Percentiles rank a stretch among this genome's conserved stretches.
phyloP scores from a whole-genome alignment of 2,797 vertebrate species.

The Gymnoscopelus microlampas region DNA sequence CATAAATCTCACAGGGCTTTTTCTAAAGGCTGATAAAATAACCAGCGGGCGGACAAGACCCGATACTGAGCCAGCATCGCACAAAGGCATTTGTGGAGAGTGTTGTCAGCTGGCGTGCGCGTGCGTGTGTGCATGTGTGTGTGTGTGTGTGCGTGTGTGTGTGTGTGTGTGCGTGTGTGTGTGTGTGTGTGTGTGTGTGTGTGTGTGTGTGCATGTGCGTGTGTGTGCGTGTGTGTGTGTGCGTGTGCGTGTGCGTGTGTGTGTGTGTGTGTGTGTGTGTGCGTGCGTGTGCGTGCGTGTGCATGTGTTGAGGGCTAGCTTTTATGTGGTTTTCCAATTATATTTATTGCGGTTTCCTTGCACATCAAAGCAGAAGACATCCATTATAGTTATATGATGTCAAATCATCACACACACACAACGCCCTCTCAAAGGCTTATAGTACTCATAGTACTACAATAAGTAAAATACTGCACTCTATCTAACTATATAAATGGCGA shows the following conservation, averaged over 20 bases:
- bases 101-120: constrained; percentile 37
- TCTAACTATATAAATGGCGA: no score
- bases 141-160: neutral
- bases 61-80: constrained; percentile 36
- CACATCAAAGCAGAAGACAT: no score
- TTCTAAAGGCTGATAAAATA: constrained; percentile 25
- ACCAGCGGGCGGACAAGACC: constrained; percentile 33
- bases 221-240: neutral
- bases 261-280: neutral
- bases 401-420: no score
- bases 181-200: neutral
- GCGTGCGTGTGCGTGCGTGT: neutral
- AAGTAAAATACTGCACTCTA: no score
- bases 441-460: no score
- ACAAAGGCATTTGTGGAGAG: constrained; percentile 9
- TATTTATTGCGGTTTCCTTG: no score
- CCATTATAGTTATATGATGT: no score
- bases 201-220: no score
- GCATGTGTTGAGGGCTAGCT: no score
- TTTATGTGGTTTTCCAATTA: no score
- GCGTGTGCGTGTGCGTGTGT: neutral
- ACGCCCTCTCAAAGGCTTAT: no score
- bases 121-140: neutral
- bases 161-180: no score
- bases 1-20: constrained; percentile 44